Base-by-base conservation (phyloP, 2,797 vertebrate species). In the Fringilla coelebs region DNA sequence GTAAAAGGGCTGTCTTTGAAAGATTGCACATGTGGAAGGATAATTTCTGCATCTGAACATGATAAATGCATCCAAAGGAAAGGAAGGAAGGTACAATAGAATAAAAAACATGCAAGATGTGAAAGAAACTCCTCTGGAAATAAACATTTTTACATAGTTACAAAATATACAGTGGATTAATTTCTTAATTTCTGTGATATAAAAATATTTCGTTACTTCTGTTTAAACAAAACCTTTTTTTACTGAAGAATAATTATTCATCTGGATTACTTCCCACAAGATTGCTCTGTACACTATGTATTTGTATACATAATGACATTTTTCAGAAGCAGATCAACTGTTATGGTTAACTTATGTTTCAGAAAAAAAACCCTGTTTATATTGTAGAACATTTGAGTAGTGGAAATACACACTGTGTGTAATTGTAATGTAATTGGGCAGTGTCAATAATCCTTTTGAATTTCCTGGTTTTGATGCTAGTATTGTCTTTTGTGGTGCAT, bases 241-340 rank as follows among this genome's bases (percentile, higher is more conserved):
- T 76, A 28, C 63, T 83, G 10, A 48, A 46, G 20, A 92, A 36
- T 70, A 88, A 63, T 86, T 86, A 26, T 76, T 85, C 4, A 0
- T 91, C 31, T 46, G 49, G 43, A 22, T 93, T 86, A 73, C 45
- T 84, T 84, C 51, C 67, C 63, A 76, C 71, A 57, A 84, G 38
- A 57, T 67, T 90, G 36, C 22, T 94, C 22, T 75, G n/a, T n/a
- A n/a, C n/a, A n/a, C n/a, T n/a, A n/a, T 95, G 10, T 90, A 36
- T 95, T 95, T 92, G 48, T 88, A 36, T 51, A 58, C 84, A 52
- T 74, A 45, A 48, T 71, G 83, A 73, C 74, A 88, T 86, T 93
- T 85, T 95, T 92, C 80, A 92, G 77, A 77, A 94, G 77, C 57
- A 87, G 29, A 74, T 92, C 61, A 89, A 67, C 48, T 89, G 7